Evolutionary conservation across 2,888 invertebrate genomes (phyloP), one percentile per base, ranked within the genome.

Genomic region (Cantharis lateralis): DNA sequence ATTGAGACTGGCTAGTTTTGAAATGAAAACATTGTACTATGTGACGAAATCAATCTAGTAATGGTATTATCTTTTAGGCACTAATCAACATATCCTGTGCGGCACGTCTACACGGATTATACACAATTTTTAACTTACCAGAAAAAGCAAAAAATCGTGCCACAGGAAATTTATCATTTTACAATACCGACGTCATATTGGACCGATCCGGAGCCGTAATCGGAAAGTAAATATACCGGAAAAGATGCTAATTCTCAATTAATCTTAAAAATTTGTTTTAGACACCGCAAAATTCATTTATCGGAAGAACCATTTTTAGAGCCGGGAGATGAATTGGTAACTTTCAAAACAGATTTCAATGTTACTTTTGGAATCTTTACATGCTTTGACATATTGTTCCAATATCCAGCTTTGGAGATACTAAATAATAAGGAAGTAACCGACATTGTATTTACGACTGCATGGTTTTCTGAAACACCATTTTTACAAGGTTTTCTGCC

Each of bases 391-490:
- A 91, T 96, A 10, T 86, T 96, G 81, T 96, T 95, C 88, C 90
- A 93, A 82, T 89, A 91, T 9, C 95, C 96, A 0, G 91, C 93
- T 0, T 88, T 93, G 10, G 90, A 91, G 78, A 73, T 83, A 5
- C 48, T 81, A 10, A 18, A 82, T 66, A 84, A 86, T 2, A 18
- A 28, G 7, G 70, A 15, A 70, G 81, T 90, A 2, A 92, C 90
- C 11, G 92, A 94, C 82, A 87, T 95, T 11, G 87, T 94, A 0
- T 94, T 91, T 81, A 90, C 94, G 0, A 92, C 93, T 0, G 93
- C 94, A 88, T 97, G 96, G 96, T 94, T 94, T 82, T 94, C 95
- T 0, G 94, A 95, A 84, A 86, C 95, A 75, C 97, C 97, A 0
- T 95, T 93, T 85, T 87, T 94, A 71, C 93, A 93, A 82, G 93